Conservation (phyloP, 1,140 invertebrate genomes). For the Ceratitis capitata region DNA sequence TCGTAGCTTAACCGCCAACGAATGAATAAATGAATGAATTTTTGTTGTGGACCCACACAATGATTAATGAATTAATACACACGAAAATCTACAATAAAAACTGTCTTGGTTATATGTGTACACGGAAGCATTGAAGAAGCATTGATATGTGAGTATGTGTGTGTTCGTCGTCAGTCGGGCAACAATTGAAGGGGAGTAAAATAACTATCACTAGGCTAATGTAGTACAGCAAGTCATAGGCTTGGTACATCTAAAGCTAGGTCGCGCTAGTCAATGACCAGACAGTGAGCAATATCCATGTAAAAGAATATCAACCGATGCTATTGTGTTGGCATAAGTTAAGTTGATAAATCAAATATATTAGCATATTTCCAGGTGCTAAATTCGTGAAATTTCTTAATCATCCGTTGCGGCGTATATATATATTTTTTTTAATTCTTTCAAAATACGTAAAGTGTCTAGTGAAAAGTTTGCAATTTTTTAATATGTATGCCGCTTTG, state of each 20-base stretch:
- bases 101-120: too few relatives aligned
- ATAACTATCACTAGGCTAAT: neutral
- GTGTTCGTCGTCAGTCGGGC: neutral
- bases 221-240: neutral
- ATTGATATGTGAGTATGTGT: too few relatives aligned
- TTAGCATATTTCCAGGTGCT: neutral
- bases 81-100: neutral
- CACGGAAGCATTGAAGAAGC: too few relatives aligned
- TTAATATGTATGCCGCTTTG: too few relatives aligned
- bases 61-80: neutral
- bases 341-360: neutral
- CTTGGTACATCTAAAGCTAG: neutral
- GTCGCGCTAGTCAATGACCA: neutral
- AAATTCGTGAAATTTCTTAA: too few relatives aligned
- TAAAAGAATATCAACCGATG: neutral
- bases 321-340: neutral
- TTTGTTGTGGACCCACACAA: neutral
- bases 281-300: neutral
- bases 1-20: neutral
- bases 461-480: too few relatives aligned
- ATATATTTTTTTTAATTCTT: too few relatives aligned
- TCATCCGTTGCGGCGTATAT: too few relatives aligned
- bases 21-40: neutral
- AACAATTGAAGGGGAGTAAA: neutral
- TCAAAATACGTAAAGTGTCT: too few relatives aligned